Conservation (phyloP, 1,140 invertebrate genomes). For the Dinoponera quadriceps region DNA sequence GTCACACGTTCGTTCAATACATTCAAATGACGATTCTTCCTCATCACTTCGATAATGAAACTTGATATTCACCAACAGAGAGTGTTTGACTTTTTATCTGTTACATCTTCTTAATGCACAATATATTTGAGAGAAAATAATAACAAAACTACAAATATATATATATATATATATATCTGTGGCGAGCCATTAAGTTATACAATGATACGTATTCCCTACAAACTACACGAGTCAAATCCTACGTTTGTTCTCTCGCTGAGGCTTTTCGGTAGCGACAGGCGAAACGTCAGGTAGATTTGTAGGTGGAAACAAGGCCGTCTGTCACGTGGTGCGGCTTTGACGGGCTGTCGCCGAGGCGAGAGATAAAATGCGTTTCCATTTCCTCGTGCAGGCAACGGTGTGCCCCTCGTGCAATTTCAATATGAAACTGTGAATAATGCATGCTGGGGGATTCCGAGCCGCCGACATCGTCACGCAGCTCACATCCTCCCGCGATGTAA, state of each 20-base stretch:
- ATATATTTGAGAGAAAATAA: slow-evolving; percentile 1
- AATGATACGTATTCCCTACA: slow-evolving; percentile 33
- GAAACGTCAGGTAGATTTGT: slow-evolving; percentile 43
- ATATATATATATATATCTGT: slow-evolving; percentile 12
- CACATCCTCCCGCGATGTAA: slow-evolving; percentile 80
- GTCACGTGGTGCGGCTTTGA: slow-evolving; percentile 69
- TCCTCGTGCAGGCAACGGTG: slow-evolving; percentile 68
- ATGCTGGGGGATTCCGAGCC: slow-evolving; percentile 76
- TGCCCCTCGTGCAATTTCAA: slow-evolving; percentile 79
- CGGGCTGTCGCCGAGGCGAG: slow-evolving; percentile 67
- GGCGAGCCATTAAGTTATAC: slow-evolving; percentile 31
- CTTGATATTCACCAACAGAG: too few relatives aligned
- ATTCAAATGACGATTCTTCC: neutral
- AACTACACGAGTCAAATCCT: slow-evolving; percentile 21
- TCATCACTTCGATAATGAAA: neutral
- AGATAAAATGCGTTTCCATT: slow-evolving; percentile 77
- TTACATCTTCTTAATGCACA: neutral
- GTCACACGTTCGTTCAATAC: neutral
- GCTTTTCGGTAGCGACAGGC: slow-evolving; percentile 38
- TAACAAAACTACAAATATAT: neutral
- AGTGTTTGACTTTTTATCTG: too few relatives aligned
- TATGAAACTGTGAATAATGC: slow-evolving; percentile 83
- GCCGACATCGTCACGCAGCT: slow-evolving; percentile 79
- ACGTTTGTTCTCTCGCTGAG: slow-evolving; percentile 36
- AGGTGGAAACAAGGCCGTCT: slow-evolving; percentile 59